Evolutionary conservation across 1,140 invertebrate genomes (phyloP), one percentile per base, ranked within the genome.

Genomic region (Eriosoma lanigerum): DNA sequence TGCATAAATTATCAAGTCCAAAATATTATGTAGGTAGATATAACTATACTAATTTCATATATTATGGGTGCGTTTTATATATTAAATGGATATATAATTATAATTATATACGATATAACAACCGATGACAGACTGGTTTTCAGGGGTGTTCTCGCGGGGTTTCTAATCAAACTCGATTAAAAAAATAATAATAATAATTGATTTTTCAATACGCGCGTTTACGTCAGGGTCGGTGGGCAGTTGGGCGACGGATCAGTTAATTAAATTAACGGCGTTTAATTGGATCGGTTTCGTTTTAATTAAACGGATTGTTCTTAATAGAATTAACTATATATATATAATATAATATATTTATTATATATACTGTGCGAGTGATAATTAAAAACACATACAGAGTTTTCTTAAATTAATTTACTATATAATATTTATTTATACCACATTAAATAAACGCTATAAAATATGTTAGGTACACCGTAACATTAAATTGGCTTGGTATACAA

Each of bases 251-350:
- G 15, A 68, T 38, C 32, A 8, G 46, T 52, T 72, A 72, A 72
- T 72, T 50, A 72, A 29, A 72, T 72, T 72, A 72, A 72, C 48
- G 17, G 24, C 24, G 48, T 52, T 72, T 29, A 72, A 72, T 72
- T 72, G 46, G 46, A 70, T 70, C 66, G 24, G 46, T 50, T 48
- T 68, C 24, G n/a, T 68, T 44, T 52, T 72, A 72, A 72, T 72
- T 52, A 52, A 72, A 72, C 68, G 68, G 68, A 72, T 72, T 52
- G 24, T 72, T 50, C 29, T 72, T 72, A 72, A 72, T 52, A 46
- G 24, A 68, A 68, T 68, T 24, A 48, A 68, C 64, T 46, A 24
- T n/a, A 26, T 29, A 60, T 26, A 58, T 15, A 66, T 6, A 38
- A n/a, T 26, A 21, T 56, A 19, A 1, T 6, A 60, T 17, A 60